A percentile compares a stretch with the other conserved stretches of the same genome.
phyloP scores from a whole-genome alignment of 64 coral and sea anemone species.

The Actinia tenebrosa region DNA sequence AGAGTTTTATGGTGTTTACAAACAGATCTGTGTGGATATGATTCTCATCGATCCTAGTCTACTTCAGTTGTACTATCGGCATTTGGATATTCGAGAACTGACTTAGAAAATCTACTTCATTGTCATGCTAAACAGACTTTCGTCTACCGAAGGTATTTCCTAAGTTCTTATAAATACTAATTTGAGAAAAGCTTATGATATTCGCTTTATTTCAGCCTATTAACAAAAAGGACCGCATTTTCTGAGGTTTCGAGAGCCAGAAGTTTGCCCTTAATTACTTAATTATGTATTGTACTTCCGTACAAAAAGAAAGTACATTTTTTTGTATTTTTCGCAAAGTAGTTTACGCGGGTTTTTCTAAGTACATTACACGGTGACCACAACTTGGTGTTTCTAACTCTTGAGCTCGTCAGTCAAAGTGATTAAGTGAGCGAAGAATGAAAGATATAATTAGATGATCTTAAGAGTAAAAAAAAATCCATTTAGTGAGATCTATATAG shows the following conservation, averaged over 20 bases:
- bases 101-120: background rate
- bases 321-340: slow-evolving; percentile 5
- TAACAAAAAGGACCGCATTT: background rate
- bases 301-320: background rate
- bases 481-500: background rate
- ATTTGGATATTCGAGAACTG: background rate
- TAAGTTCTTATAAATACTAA: background rate
- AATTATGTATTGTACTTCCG: slow-evolving; percentile 11
- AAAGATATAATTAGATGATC: background rate
- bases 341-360: background rate
- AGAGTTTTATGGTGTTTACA: background rate
- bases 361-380: slow-evolving; percentile 9
- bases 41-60: background rate
- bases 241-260: background rate
- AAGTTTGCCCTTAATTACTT: background rate
- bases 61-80: background rate
- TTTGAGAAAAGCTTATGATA: background rate
- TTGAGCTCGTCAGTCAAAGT: background rate
- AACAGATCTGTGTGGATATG: background rate
- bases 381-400: slow-evolving; percentile 8
- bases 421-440: slow-evolving; percentile 22
- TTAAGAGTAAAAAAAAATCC: background rate
- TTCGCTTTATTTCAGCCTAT: background rate
- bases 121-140: slow-evolving; percentile 1
- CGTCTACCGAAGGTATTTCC: slow-evolving; percentile 10